Percentiles rank a stretch among this genome's conserved stretches.
phyloP scores from a whole-genome alignment of 2,888 invertebrate species.

The Lasius platythorax region DNA sequence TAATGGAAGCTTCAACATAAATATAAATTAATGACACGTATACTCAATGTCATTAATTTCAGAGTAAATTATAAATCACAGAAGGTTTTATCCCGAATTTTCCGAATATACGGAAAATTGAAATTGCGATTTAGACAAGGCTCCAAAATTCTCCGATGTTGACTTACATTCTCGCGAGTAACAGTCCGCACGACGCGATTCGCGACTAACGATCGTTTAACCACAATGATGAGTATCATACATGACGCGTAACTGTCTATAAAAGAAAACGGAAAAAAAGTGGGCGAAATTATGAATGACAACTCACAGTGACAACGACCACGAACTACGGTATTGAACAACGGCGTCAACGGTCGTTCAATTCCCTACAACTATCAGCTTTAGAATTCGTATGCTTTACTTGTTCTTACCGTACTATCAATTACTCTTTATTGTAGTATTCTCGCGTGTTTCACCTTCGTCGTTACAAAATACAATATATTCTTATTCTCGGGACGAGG shows the following conservation, averaged over 20 bases:
- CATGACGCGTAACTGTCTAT: constrained; percentile 50
- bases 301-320: constrained; percentile 81
- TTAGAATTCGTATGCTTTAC: constrained; percentile 86
- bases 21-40: neutral
- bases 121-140: neutral
- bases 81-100: neutral
- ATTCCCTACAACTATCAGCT: constrained; percentile 84
- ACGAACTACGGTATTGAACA: constrained; percentile 82
- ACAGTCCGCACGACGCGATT: constrained; percentile 55
- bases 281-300: constrained; percentile 61
- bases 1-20: neutral
- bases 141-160: constrained; percentile 66
- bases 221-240: constrained; percentile 43
- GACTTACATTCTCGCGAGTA: constrained; percentile 41
- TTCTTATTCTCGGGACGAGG: constrained; percentile 59
- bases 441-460: constrained; percentile 61
- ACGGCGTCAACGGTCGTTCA: constrained; percentile 78
- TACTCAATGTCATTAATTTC: neutral
- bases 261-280: constrained; percentile 17
- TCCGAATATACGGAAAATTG: neutral
- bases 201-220: constrained; percentile 24
- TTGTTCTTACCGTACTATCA: constrained; percentile 80
- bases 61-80: neutral
- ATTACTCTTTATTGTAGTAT: constrained; percentile 72
- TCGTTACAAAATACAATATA: constrained; percentile 72